A percentile compares a stretch with the other conserved stretches of the same genome.
Evolutionary conservation across 2,888 invertebrate genomes (phyloP).

Genomic region (Aquatica leii): DNA sequence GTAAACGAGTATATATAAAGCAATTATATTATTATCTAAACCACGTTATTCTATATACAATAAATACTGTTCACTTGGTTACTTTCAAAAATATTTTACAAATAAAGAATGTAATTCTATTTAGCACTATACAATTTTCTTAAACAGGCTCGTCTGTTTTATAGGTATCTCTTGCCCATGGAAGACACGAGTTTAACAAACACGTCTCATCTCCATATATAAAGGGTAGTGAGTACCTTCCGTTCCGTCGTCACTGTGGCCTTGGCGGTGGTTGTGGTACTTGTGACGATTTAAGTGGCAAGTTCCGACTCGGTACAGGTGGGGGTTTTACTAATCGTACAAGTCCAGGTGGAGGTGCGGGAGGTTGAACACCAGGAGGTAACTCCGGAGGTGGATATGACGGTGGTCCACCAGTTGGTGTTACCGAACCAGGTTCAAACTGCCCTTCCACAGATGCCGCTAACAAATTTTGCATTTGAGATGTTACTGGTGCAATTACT

Average conservation of each 20-base stretch:
- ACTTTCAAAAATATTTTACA: background rate
- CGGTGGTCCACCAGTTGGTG: conserved; percentile 57
- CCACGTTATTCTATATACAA: conserved; percentile 11
- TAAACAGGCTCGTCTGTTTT: conserved; percentile 23
- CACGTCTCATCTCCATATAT: conserved; percentile 55
- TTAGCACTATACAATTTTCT: conserved; percentile 6
- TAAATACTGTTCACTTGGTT: conserved; percentile 18
- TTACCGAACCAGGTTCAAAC: conserved; percentile 53
- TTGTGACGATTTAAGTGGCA: conserved; percentile 60
- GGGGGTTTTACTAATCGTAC: conserved; percentile 59
- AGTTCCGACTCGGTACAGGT: conserved; percentile 65
- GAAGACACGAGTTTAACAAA: conserved; percentile 57
- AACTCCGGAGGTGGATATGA: conserved; percentile 58
- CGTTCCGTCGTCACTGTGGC: conserved; percentile 57
- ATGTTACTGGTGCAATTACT: background rate
- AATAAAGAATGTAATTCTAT: no score
- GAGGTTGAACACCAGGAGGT: conserved; percentile 56
- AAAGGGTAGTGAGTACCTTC: conserved; percentile 57
- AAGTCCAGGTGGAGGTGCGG: conserved; percentile 56
- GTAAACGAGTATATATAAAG: conserved; percentile 6
- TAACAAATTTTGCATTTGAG: conserved; percentile 31
- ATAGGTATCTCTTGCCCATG: conserved; percentile 51
- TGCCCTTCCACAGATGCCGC: conserved; percentile 34
- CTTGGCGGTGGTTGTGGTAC: conserved; percentile 60
- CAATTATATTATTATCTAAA: no score